These are phyloP conservation scores for Agrypnus murinus DNA, from an alignment of 2,888 invertebrate species.

Conservation along the genomic window DNA sequence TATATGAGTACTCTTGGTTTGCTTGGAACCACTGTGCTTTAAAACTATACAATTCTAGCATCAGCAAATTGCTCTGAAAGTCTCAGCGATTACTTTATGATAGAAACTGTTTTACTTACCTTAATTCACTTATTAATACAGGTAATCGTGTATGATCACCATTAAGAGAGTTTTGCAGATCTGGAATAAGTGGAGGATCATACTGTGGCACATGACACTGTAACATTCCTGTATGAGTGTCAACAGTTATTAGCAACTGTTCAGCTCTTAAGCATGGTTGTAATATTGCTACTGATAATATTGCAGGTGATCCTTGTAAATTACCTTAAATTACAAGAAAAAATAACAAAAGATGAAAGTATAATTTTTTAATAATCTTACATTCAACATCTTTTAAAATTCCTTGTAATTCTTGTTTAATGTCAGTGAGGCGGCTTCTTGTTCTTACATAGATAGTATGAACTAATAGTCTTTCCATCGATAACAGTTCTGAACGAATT, in stretches of 20 bases:
- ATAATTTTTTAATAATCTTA: conserved; percentile 69
- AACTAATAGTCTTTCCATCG: conserved; percentile 94
- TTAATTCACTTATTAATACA: conserved; percentile 79
- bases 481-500: conserved; percentile 92
- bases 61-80: too few species aligned
- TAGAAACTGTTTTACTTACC: conserved; percentile 54
- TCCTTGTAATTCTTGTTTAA: conserved; percentile 84
- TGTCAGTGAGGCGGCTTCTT: conserved; percentile 86
- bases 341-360: conserved; percentile 9
- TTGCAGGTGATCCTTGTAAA: conserved; percentile 93
- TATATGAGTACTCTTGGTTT: too few species aligned
- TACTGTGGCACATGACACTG: conserved; percentile 95
- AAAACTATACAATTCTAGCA: too few species aligned
- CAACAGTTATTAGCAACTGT: conserved; percentile 92
- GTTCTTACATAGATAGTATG: conserved; percentile 97
- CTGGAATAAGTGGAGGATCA: conserved; percentile 86
- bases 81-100: too few species aligned
- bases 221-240: conserved; percentile 94
- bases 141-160: conserved; percentile 81
- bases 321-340: conserved; percentile 76
- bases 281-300: conserved; percentile 91
- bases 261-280: conserved; percentile 94
- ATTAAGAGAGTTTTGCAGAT: conserved; percentile 87
- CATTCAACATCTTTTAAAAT: conserved; percentile 83
- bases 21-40: too few species aligned